Conservation (phyloP, 2,888 invertebrate genomes). For the Embidobia sp. region DNA sequence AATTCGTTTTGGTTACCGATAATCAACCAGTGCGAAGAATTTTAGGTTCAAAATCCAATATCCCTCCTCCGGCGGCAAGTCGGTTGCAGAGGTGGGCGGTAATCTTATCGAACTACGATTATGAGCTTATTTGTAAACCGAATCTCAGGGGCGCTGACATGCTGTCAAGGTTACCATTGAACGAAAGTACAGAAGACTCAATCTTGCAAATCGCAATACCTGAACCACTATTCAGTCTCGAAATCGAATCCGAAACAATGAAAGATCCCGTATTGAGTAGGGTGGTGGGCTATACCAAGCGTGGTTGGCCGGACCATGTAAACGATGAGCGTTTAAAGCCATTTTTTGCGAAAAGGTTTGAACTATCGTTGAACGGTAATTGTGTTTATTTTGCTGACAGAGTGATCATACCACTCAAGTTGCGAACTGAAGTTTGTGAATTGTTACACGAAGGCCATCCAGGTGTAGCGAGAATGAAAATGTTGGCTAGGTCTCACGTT, state of each 20-base stretch:
- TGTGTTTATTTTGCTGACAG: slow-evolving; percentile 41
- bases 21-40: slow-evolving; percentile 63
- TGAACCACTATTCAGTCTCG: slow-evolving; percentile 22
- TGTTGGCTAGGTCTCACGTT: slow-evolving; percentile 69
- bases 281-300: slow-evolving; percentile 55
- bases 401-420: slow-evolving; percentile 35
- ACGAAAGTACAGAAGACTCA: slow-evolving; percentile 1
- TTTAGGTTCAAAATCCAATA: slow-evolving; percentile 61
- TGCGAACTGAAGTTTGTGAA: slow-evolving; percentile 17
- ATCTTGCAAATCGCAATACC: slow-evolving; percentile 1
- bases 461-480: slow-evolving; percentile 71
- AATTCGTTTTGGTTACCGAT: slow-evolving; percentile 46
- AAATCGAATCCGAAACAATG: slow-evolving; percentile 30
- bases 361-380: slow-evolving; percentile 11
- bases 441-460: slow-evolving; percentile 65
- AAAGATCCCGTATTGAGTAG: slow-evolving; percentile 13
- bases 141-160: slow-evolving; percentile 49
- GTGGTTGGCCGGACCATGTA: slow-evolving; percentile 44
- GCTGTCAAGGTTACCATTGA: slow-evolving; percentile 38
- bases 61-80: slow-evolving; percentile 66
- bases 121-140: slow-evolving; percentile 27
- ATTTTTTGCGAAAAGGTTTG: slow-evolving; percentile 26
- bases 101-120: slow-evolving; percentile 65
- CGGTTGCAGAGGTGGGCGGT: slow-evolving; percentile 65
- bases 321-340: slow-evolving; percentile 27